phyloP scores from a whole-genome alignment of 2,797 vertebrate species.

The Lagorchestes hirsutus region DNA sequence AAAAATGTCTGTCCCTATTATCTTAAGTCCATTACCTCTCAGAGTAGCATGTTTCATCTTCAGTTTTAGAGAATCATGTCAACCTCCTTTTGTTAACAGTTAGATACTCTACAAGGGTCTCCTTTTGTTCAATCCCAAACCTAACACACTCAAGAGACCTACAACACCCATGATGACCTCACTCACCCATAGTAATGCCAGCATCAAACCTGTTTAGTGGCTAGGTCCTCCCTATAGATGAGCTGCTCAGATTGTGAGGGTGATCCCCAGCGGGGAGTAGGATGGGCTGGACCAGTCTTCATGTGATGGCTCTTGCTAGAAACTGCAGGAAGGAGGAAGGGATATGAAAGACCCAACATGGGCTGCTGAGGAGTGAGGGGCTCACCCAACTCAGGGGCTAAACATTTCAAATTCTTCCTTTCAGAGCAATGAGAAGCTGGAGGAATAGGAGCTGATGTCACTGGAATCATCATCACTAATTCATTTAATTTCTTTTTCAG shows the following conservation, averaged over 20 bases:
- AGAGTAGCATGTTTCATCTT: neutral
- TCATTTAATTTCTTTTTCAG: slow-evolving; percentile 60
- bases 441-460: slow-evolving; percentile 65
- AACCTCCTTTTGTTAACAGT: neutral
- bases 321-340: neutral
- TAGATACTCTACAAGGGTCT: neutral
- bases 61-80: neutral
- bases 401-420: neutral
- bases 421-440: slow-evolving; percentile 7
- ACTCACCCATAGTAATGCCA: neutral
- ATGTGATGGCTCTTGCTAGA: neutral
- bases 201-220: slow-evolving; percentile 24
- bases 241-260: neutral
- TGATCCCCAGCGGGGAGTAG: neutral
- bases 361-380: neutral
- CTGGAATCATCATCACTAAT: slow-evolving; percentile 52
- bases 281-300: neutral
- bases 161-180: slow-evolving; percentile 34
- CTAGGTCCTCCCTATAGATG: neutral
- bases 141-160: neutral
- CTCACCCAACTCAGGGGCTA: neutral
- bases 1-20: neutral
- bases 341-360: neutral
- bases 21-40: neutral
- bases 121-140: neutral